Evolutionary conservation across 1,140 invertebrate species (phyloP), one percentile per base, ranked within the genome.

Genomic region (Cotesia glomerata): DNA sequence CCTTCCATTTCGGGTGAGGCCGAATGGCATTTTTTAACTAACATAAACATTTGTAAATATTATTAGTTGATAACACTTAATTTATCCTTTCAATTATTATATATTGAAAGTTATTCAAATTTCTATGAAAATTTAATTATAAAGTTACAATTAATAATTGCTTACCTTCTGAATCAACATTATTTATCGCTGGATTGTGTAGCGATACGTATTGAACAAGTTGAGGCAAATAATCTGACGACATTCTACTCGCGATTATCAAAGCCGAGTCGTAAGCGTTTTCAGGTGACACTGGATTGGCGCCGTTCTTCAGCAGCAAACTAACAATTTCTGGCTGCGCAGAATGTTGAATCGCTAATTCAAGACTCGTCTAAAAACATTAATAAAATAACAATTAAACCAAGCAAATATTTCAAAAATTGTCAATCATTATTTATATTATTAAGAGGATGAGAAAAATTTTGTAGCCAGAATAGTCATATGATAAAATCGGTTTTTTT

Each of bases 261-360:
- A 76, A 51, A 8, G 75, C 73, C 5, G 73, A 73, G 54, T 76
- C 68, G 54, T 76, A 70, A 18, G 59, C 63, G n/a, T 13, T 5
- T n/a, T 51, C 35, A 14, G 36, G 11, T 14, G 52, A 62, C 9
- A 71, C 63, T 11, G 75, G 68, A 56, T 72, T 61, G 1, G 75
- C 75, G 14, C 75, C 75, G 32, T 61, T 35, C 5, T 63, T 39
- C 8, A 76, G 16, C 32, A 76, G 39, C 51, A 74, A 13, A 5
- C 62, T 58, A 13, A 76, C 59, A 61, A 76, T 74, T 56, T 62
- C 45, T 7, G 68, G 16, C 14, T 62, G 71, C 5, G 35, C 62
- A 5, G 34, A 18, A 62, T 70, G 32, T 54, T 66, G 56, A 9
- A 76, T 54, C 5, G 73, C 75, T 13, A 74, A 68, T 34, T 76